Conservation (phyloP, 2,797 vertebrate genomes). For the Acanthopagrus latus region DNA sequence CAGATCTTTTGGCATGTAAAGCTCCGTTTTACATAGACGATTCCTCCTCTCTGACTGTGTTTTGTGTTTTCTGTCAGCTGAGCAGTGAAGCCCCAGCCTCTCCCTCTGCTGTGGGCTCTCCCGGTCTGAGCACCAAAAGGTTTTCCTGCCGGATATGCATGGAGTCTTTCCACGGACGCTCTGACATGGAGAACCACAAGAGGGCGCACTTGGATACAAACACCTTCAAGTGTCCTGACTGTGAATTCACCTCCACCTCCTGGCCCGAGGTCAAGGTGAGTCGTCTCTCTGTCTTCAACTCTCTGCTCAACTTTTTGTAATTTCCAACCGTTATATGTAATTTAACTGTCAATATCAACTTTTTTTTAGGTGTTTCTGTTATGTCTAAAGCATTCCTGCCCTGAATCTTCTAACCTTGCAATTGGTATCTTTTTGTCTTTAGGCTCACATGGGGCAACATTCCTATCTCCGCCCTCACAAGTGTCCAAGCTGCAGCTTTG, state of each 20-base stretch:
- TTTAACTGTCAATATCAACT: neutral
- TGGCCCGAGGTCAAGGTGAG: slow-evolving; percentile 94
- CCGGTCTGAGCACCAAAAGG: slow-evolving; percentile 86
- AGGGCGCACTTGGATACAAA: slow-evolving; percentile 93
- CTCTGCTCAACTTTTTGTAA: neutral
- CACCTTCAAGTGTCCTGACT: slow-evolving; percentile 98
- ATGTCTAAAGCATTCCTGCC: neutral
- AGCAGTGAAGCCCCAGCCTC: slow-evolving; percentile 88
- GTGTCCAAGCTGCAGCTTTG: slow-evolving; percentile 96
- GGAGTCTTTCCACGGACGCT: slow-evolving; percentile 93
- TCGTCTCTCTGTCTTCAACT: neutral
- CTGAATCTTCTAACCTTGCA: neutral
- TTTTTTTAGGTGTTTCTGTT: neutral
- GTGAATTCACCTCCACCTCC: slow-evolving; percentile 91
- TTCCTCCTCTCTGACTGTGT: slow-evolving; percentile 18
- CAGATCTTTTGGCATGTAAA: neutral
- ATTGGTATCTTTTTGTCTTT: slow-evolving; percentile 15
- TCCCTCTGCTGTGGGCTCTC: slow-evolving; percentile 73
- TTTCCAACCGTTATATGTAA: neutral
- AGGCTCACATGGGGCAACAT: slow-evolving; percentile 94
- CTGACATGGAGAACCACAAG: slow-evolving; percentile 99
- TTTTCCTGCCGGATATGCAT: slow-evolving; percentile 98
- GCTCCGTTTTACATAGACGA: neutral
- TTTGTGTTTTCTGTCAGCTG: slow-evolving; percentile 75
- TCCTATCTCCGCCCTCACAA: slow-evolving; percentile 95